These are phyloP conservation scores for Pterois miles DNA, from an alignment of 2,797 vertebrate species.

Conservation along the genomic window DNA sequence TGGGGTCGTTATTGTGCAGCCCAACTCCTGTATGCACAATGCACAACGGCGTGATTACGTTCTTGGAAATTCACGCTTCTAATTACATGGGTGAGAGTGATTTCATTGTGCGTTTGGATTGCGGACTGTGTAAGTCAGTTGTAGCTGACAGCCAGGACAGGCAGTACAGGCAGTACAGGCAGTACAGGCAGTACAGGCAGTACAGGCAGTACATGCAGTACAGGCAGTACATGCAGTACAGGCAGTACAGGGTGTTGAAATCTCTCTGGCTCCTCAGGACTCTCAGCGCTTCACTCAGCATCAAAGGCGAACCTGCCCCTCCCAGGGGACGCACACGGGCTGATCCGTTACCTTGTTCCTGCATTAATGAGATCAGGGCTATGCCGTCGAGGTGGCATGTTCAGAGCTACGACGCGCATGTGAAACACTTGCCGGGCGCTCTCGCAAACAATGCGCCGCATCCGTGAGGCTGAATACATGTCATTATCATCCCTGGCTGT, in stretches of 20 bases:
- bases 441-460: conserved; percentile 10
- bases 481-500: background rate
- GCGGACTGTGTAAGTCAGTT: conserved; percentile 10
- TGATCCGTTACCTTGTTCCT: conserved; percentile 64
- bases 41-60: conserved; percentile 43
- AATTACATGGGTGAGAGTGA: conserved; percentile 28
- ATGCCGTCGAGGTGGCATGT: conserved; percentile 30
- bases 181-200: conserved; percentile 7
- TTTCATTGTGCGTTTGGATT: background rate
- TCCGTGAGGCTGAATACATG: conserved; percentile 13
- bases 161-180: background rate
- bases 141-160: conserved; percentile 19
- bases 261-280: conserved; percentile 40
- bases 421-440: background rate
- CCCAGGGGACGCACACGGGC: conserved; percentile 37
- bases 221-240: conserved; percentile 1
- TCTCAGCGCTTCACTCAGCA: conserved; percentile 50
- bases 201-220: background rate
- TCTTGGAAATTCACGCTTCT: background rate
- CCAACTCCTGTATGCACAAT: conserved; percentile 21
- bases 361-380: conserved; percentile 70
- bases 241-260: conserved; percentile 31
- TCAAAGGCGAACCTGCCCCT: conserved; percentile 62
- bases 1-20: conserved; percentile 30
- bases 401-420: background rate